Percentiles rank a stretch among this genome's conserved stretches.
Conservation (phyloP, 2,888 invertebrate genomes). For the Pheosia tremula region DNA sequence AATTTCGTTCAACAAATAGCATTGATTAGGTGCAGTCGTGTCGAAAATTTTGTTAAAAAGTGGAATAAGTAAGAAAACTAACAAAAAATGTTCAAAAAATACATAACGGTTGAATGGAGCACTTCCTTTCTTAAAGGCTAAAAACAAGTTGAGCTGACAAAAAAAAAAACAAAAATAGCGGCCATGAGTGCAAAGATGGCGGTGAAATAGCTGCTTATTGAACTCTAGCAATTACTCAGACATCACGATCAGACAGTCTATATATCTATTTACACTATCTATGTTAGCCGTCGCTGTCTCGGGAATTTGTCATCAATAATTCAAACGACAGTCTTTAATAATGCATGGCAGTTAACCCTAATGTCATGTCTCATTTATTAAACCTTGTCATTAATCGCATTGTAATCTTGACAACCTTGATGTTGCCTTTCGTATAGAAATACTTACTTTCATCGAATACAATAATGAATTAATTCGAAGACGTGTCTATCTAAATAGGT, state of each 20-base stretch:
- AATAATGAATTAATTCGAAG: too few relatives aligned
- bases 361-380: slow-evolving; percentile 24
- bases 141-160: not conserved
- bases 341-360: slow-evolving; percentile 25
- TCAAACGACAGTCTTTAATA: not conserved
- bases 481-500: too few relatives aligned
- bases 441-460: too few relatives aligned
- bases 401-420: slow-evolving; percentile 2
- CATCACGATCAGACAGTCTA: slow-evolving; percentile 25
- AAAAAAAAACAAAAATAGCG: slow-evolving; percentile 17
- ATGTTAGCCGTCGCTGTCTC: slow-evolving; percentile 23
- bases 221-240: slow-evolving; percentile 25
- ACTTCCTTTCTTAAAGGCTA: slow-evolving; percentile 3
- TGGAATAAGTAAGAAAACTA: not conserved
- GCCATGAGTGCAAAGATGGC: slow-evolving; percentile 13
- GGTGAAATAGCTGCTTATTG: slow-evolving; percentile 22
- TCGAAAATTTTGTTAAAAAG: slow-evolving; percentile 1
- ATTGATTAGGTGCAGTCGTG: slow-evolving; percentile 6
- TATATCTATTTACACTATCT: slow-evolving; percentile 22
- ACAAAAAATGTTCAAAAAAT: slow-evolving; percentile 2
- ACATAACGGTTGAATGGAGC: slow-evolving; percentile 3
- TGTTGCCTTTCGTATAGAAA: too few relatives aligned
- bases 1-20: slow-evolving; percentile 1
- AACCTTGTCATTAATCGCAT: not conserved
- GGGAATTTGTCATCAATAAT: slow-evolving; percentile 25